Conservation (phyloP, 2,888 invertebrate genomes). For the Drosophila aldrichi region DNA sequence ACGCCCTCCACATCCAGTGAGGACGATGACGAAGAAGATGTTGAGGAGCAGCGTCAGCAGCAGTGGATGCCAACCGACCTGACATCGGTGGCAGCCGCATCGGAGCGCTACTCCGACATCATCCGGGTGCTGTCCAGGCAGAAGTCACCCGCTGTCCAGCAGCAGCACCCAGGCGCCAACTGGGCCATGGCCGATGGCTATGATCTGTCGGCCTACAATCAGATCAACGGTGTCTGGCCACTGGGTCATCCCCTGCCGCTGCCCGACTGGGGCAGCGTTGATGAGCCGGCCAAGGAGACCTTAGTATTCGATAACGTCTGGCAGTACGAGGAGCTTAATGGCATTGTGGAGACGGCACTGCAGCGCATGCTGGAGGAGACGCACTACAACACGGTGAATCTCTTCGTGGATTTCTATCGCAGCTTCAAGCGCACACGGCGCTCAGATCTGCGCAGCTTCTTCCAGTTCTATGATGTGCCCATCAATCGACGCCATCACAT, state of each 20-base stretch:
- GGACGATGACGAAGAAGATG: slow-evolving; percentile 69
- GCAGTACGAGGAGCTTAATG: slow-evolving; percentile 92
- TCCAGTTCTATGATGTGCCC: slow-evolving; percentile 91
- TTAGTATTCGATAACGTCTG: slow-evolving; percentile 85
- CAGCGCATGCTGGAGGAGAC: slow-evolving; percentile 93
- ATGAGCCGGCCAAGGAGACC: slow-evolving; percentile 84
- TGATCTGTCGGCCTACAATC: slow-evolving; percentile 85
- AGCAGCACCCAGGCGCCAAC: slow-evolving; percentile 17
- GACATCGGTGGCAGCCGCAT: slow-evolving; percentile 81
- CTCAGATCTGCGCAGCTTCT: slow-evolving; percentile 89
- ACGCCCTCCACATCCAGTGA: slow-evolving; percentile 65
- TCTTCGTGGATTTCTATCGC: slow-evolving; percentile 90
- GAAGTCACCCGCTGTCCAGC: slow-evolving; percentile 20
- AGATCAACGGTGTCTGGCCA: slow-evolving; percentile 88
- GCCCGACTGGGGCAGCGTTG: slow-evolving; percentile 89
- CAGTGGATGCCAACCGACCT: slow-evolving; percentile 68
- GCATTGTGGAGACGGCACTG: slow-evolving; percentile 91
- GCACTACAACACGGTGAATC: slow-evolving; percentile 95
- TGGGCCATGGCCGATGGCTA: slow-evolving; percentile 84
- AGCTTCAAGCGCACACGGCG: slow-evolving; percentile 88
- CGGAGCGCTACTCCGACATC: slow-evolving; percentile 83
- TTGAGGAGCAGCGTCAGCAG: slow-evolving; percentile 40
- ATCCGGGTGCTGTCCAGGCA: slow-evolving; percentile 63
- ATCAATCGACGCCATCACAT: slow-evolving; percentile 93
- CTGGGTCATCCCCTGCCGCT: slow-evolving; percentile 90